These are phyloP conservation scores for Cosmopolites sordidus DNA, from an alignment of 2,888 invertebrate species.

Conservation along the genomic window DNA sequence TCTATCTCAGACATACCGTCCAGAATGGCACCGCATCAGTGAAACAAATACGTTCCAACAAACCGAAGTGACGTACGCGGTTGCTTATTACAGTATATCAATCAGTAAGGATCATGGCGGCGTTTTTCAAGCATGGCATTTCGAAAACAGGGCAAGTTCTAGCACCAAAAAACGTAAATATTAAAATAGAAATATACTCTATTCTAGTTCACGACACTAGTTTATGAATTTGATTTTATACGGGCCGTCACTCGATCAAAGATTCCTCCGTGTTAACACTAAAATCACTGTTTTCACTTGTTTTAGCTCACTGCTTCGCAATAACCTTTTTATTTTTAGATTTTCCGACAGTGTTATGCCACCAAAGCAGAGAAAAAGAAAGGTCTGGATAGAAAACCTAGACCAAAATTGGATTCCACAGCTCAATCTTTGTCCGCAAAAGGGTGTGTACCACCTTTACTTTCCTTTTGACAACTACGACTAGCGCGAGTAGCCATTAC, in stretches of 20 bases:
- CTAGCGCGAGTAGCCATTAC: constrained; percentile 41
- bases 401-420: constrained; percentile 51
- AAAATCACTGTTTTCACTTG: constrained; percentile 30
- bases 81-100: constrained; percentile 31
- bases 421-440: constrained; percentile 63
- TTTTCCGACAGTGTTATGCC: constrained; percentile 41
- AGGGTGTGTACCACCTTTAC: constrained; percentile 56
- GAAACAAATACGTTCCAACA: constrained; percentile 19
- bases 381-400: constrained; percentile 46
- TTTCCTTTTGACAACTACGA: constrained; percentile 32
- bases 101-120: constrained; percentile 54
- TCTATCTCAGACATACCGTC: constrained; percentile 36
- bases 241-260: background rate
- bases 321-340: constrained; percentile 32
- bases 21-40: constrained; percentile 20
- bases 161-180: constrained; percentile 49
- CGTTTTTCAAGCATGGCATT: constrained; percentile 56
- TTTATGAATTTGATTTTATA: background rate
- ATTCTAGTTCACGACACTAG: constrained; percentile 15
- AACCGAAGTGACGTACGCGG: constrained; percentile 31
- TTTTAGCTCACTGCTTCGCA: constrained; percentile 24
- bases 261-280: background rate
- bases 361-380: constrained; percentile 47
- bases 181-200: constrained; percentile 28
- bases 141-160: constrained; percentile 44